These are phyloP conservation scores for Scopus umbretta DNA, from an alignment of 2,113 vertebrate species.

Conservation along the genomic window DNA sequence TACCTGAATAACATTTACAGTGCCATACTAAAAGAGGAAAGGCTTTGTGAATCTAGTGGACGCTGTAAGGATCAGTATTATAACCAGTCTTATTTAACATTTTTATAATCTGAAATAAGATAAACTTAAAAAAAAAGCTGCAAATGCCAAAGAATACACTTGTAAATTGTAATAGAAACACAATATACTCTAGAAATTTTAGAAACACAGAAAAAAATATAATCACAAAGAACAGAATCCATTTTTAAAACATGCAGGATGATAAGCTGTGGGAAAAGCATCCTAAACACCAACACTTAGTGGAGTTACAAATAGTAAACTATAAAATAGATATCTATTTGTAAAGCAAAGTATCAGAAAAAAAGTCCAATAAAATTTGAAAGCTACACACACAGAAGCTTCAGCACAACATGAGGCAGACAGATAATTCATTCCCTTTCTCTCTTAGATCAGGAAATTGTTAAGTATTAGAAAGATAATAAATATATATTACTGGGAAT, in stretches of 20 bases:
- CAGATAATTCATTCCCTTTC: background rate
- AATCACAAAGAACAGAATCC: background rate
- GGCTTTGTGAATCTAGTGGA: background rate
- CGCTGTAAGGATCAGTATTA: background rate
- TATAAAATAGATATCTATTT: background rate
- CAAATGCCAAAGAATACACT: background rate
- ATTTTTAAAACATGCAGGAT: background rate
- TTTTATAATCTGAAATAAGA: background rate
- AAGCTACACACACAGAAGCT: background rate
- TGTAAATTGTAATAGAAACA: background rate
- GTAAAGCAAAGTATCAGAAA: background rate
- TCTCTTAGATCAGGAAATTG: background rate
- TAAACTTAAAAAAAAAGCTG: background rate
- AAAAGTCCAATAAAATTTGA: background rate
- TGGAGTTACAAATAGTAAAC: background rate
- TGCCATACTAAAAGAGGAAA: background rate
- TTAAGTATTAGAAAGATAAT: background rate
- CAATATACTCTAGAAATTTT: background rate
- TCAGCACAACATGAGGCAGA: background rate
- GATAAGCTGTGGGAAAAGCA: background rate
- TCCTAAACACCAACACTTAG: background rate
- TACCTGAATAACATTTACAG: background rate
- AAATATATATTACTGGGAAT: background rate
- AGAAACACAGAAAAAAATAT: background rate
- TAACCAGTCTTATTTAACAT: background rate